A percentile compares a stretch with the other conserved stretches of the same genome.
Conservation (phyloP, 2,888 invertebrate genomes). For the Graphium colonna region DNA sequence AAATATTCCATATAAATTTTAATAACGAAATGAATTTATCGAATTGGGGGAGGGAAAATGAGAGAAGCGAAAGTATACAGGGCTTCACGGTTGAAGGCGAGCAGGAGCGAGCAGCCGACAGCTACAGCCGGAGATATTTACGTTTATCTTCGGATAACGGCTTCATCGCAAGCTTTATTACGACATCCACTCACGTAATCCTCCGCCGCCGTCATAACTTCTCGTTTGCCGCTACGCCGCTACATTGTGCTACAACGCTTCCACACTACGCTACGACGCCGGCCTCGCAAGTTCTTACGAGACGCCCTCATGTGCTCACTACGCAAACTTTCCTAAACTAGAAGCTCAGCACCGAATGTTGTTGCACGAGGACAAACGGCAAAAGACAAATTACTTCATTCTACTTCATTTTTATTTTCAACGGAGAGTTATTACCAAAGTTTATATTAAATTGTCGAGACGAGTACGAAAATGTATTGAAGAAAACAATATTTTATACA, state of each 20-base stretch:
- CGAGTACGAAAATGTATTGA: background rate
- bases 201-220: slow-evolving; percentile 76
- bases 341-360: slow-evolving; percentile 7
- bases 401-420: background rate
- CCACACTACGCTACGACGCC: slow-evolving; percentile 55
- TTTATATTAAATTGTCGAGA: background rate
- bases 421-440: background rate
- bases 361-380: background rate
- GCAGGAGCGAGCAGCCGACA: slow-evolving; percentile 48
- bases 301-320: slow-evolving; percentile 29
- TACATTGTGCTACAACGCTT: slow-evolving; percentile 72
- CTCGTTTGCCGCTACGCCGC: slow-evolving; percentile 71
- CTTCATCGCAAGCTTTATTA: slow-evolving; percentile 80
- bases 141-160: slow-evolving; percentile 79
- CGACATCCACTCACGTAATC: slow-evolving; percentile 80
- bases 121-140: slow-evolving; percentile 73
- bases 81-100: slow-evolving; percentile 39
- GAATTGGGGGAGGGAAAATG: slow-evolving; percentile 45
- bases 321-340: slow-evolving; percentile 30
- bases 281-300: slow-evolving; percentile 40
- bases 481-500: background rate
- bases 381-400: slow-evolving; percentile 2
- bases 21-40: slow-evolving; percentile 35
- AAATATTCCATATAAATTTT: slow-evolving; percentile 27
- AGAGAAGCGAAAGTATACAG: slow-evolving; percentile 31